phyloP scores from a whole-genome alignment of 1,140 invertebrate genomes.

The Tetramorium simillimum region DNA sequence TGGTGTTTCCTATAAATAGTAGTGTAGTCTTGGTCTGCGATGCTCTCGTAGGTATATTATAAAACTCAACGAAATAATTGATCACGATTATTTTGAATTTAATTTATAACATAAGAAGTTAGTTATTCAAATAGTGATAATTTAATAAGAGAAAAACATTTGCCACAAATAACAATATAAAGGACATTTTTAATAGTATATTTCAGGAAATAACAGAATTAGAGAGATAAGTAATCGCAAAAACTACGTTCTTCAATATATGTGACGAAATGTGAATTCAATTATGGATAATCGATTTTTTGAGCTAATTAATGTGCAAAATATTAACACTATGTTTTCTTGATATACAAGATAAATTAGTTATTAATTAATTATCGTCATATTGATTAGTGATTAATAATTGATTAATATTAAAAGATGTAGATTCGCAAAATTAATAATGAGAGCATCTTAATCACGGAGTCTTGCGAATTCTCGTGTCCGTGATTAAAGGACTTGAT shows the following conservation, averaged over 20 bases:
- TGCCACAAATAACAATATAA: background rate
- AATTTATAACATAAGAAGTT: background rate
- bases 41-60: slow-evolving; percentile 48
- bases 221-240: background rate
- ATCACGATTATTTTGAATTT: background rate
- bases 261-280: background rate
- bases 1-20: slow-evolving; percentile 74
- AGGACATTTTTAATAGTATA: background rate
- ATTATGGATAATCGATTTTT: background rate
- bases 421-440: background rate
- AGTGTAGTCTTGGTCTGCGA: slow-evolving; percentile 34
- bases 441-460: slow-evolving; percentile 44
- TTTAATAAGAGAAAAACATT: background rate
- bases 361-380: background rate
- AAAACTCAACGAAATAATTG: background rate
- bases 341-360: background rate
- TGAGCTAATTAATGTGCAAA: background rate
- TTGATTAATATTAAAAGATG: background rate
- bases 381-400: slow-evolving; percentile 9
- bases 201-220: background rate
- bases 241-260: background rate
- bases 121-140: background rate
- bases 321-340: background rate
- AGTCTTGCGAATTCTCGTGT: too few species aligned
- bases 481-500: slow-evolving; percentile 34